These are phyloP conservation scores for Vulpes lagopus DNA, from an alignment of 2,113 vertebrate species.

Conservation along the genomic window DNA sequence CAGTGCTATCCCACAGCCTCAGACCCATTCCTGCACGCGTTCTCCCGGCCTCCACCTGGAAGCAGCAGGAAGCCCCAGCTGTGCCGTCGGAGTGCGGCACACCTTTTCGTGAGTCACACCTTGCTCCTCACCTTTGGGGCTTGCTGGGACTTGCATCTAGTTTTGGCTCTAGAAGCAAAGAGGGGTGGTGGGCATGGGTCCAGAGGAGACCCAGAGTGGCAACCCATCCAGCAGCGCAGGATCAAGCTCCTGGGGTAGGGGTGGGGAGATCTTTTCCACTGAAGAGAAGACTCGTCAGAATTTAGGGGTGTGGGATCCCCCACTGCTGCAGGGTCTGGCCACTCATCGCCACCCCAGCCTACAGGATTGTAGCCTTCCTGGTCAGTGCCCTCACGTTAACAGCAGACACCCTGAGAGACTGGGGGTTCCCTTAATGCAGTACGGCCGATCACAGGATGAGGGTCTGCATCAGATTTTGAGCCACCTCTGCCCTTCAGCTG, in stretches of 20 bases:
- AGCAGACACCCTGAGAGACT: neutral
- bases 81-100: neutral
- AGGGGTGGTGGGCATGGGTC: neutral
- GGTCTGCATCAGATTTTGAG: neutral
- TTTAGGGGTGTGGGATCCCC: neutral
- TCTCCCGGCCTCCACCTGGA: neutral
- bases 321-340: neutral
- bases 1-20: neutral
- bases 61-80: neutral
- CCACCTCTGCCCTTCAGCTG: neutral
- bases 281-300: no score
- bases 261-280: fast-evolving
- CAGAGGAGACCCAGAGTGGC: neutral
- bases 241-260: neutral
- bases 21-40: neutral
- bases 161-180: neutral
- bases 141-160: neutral
- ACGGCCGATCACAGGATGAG: neutral
- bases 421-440: fast-evolving
- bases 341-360: neutral
- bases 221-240: neutral
- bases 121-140: neutral
- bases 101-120: neutral
- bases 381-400: neutral
- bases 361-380: no score